phyloP scores from a whole-genome alignment of 2,888 invertebrate species.

The Fragum sueziense region DNA sequence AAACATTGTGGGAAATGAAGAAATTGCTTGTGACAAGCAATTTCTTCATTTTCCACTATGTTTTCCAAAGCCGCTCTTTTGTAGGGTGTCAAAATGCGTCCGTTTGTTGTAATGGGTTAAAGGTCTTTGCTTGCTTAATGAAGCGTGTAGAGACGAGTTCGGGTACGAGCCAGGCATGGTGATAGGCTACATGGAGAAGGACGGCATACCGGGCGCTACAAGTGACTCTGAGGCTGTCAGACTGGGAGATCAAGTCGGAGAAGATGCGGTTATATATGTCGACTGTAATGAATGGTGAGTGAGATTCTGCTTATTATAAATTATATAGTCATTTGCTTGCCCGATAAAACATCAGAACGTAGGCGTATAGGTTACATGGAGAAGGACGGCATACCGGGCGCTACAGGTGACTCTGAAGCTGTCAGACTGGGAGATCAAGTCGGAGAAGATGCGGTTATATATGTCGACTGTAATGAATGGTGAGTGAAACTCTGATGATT shows the following conservation, averaged over 20 bases:
- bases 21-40: no score
- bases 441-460: conserved; percentile 18
- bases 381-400: conserved; percentile 36
- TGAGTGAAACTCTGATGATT: no score
- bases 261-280: conserved; percentile 26
- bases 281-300: conserved; percentile 37
- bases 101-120: no score
- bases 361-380: conserved; percentile 51
- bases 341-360: no score
- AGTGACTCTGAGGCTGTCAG: conserved; percentile 19
- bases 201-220: conserved; percentile 29
- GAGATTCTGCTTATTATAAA: no score
- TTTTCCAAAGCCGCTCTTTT: no score
- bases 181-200: conserved; percentile 41
- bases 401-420: conserved; percentile 27
- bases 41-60: no score
- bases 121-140: no score
- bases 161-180: conserved; percentile 34
- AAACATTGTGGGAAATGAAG: no score
- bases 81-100: no score
- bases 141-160: conserved; percentile 21
- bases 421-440: conserved; percentile 39
- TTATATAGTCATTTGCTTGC: no score
- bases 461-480: conserved; percentile 43
- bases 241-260: conserved; percentile 28